Conservation (phyloP, 2,888 invertebrate genomes). For the Zelleria hepariella region DNA sequence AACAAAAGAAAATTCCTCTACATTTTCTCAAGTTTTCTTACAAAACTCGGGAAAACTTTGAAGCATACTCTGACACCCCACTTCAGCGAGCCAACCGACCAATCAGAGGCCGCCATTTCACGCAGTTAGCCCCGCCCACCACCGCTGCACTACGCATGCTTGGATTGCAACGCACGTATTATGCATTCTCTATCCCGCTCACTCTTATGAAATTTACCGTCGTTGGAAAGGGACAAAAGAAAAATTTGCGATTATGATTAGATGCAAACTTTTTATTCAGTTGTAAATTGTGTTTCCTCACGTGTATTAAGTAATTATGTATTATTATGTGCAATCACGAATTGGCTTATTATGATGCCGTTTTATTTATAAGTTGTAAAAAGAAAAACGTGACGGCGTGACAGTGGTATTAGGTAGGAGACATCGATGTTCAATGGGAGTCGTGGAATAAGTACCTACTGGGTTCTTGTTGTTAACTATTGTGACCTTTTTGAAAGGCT, state of each 20-base stretch:
- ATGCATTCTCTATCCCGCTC: slow-evolving; percentile 37
- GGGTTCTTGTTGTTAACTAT: not conserved
- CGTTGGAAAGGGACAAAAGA: slow-evolving; percentile 33
- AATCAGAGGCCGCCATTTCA: slow-evolving; percentile 41
- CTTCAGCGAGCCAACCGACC: slow-evolving; percentile 32
- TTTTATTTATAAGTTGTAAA: slow-evolving; percentile 9
- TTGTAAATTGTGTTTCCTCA: slow-evolving; percentile 60
- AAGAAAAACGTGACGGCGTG: slow-evolving; percentile 6
- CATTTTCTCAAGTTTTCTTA: slow-evolving; percentile 54
- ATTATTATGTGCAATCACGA: slow-evolving; percentile 47
- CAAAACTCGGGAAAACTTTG: slow-evolving; percentile 51
- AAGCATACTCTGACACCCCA: slow-evolving; percentile 44
- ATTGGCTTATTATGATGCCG: slow-evolving; percentile 14
- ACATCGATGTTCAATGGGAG: not conserved
- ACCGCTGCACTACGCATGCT: slow-evolving; percentile 64
- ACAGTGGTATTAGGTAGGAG: not conserved
- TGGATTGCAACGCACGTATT: slow-evolving; percentile 39
- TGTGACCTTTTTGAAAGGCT: not conserved
- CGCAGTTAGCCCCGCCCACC: slow-evolving; percentile 56
- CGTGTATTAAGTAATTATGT: slow-evolving; percentile 51
- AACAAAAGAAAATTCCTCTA: slow-evolving; percentile 16
- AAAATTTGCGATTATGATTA: slow-evolving; percentile 44
- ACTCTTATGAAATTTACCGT: slow-evolving; percentile 20
- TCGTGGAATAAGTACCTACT: not conserved
- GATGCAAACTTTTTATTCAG: slow-evolving; percentile 66